Evolutionary conservation across 2,888 invertebrate species (phyloP), one percentile per base, ranked within the genome.

Genomic region (Ischnura elegans): DNA sequence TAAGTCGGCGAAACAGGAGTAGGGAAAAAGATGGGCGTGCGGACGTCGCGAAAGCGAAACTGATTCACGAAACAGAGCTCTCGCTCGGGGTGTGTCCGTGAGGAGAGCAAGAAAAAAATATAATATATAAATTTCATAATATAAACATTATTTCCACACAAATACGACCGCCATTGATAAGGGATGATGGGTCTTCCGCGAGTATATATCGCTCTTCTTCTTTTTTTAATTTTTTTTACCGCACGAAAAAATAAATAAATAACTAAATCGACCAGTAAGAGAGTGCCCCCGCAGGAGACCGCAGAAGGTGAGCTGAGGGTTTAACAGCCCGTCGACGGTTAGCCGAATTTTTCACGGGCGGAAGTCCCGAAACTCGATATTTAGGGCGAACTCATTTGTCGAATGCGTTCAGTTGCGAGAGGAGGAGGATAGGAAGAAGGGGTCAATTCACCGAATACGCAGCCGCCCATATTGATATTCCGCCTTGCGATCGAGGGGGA

Each of bases 21-120:
- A 51, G 51, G 87, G 42, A 87, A 55, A 55, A n/a, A n/a, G n/a
- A n/a, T n/a, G n/a, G n/a, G n/a, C 42, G 87, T 55, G 87, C 42
- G 55, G 87, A 87, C 87, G 87, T 87, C 55, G 55, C 19, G 87
- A 87, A 87, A 90, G 61, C 43, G 90, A 90, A 90, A 90, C 61
- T 43, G 29, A 66, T 61, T 90, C 90, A 66, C n/a, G 19, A 16
- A 51, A 19, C 43, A n/a, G 36, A 36, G 16, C 29, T 29, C 36
- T 51, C 47, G 66, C 16, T 51, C 51, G 51, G 51, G 51, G n/a
- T n/a, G n/a, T n/a, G n/a, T n/a, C n/a, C n/a, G n/a, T n/a, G n/a
- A n/a, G 51, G 51, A 51, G 51, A 19, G 51, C 0, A 51, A 19
- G 51, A 43, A 43, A 86, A 45, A 45, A 43, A 46, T n/a, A 25